Base-by-base conservation (phyloP, 2,113 vertebrate genomes). In the Mesembrinibis cayennensis region DNA sequence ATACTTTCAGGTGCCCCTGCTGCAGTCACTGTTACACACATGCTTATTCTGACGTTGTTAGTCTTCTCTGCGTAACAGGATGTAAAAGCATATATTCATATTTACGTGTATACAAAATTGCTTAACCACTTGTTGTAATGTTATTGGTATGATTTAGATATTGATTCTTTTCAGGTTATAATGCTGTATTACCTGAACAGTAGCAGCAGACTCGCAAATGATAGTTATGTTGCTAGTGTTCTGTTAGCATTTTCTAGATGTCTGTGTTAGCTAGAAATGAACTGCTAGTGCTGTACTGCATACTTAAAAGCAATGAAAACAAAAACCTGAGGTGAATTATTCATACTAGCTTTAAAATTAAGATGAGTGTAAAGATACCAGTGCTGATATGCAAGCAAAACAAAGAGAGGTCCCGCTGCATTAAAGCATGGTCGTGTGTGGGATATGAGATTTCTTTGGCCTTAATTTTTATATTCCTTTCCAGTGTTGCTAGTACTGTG, bases 401-500 rank as follows among this genome's bases (percentile, higher is more conserved):
- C 27, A 18, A 27, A 36, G 53, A 70, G 29, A 52, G 27, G 22
- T 65, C 44, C 30, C 0, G 1, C 16, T 38, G 3, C 11, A 3
- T 6, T 36, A 10, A 52, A 58, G 40, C 23, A 7, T 47, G 32
- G 16, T 49, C 82, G 13, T 29, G 34, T 30, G 23, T 8, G 52
- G 53, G 32, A 8, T n/a, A 34, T 18, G 27, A 56, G 82, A 40
- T 80, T 76, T 49, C 42, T 36, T 61, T 34, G 36, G 30, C 72
- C 52, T 79, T 26, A 38, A 56, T 40, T 22, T 77, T 38, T 53
- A 4, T 61, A 12, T 94, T 79, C 66, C 91, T n/a, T 95, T 97
- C 12, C 97, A 99, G 99, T 17, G 99, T 99, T 12, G 99, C 99
- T 85, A 99, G 99, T 91, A 99, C 99, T 0, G 99, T 99, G 94